Conservation (phyloP, 2,113 vertebrate genomes). For the Agapornis roseicollis region DNA sequence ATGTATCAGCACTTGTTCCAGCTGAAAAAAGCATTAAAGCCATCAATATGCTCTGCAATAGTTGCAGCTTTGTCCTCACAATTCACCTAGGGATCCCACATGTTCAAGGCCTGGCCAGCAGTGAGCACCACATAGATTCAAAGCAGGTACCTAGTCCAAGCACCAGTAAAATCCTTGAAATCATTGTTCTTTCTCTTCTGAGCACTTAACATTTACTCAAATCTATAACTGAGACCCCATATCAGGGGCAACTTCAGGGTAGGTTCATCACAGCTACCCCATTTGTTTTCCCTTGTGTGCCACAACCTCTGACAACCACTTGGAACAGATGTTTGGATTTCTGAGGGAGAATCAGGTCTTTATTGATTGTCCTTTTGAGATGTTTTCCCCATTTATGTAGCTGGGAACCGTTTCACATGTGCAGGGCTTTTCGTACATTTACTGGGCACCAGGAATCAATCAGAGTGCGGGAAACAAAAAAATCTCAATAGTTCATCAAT, state of each 20-base stretch:
- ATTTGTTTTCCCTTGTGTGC: not conserved
- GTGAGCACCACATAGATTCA: rapidly evolving
- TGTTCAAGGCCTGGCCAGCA: not conserved
- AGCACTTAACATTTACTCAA: not conserved
- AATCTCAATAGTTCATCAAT: not conserved
- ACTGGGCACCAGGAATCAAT: not conserved
- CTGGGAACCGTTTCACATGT: not conserved
- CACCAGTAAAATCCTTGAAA: not conserved
- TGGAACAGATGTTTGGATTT: not conserved
- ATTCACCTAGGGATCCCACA: not conserved
- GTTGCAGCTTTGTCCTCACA: not conserved
- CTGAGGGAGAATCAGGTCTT: not conserved
- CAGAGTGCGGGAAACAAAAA: not conserved
- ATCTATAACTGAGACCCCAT: not conserved
- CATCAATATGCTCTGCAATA: not conserved
- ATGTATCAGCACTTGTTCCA: not conserved
- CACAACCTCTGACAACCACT: rapidly evolving
- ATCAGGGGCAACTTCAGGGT: not conserved
- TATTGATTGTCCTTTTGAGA: not conserved
- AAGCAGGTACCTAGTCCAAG: not conserved
- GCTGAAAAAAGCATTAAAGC: not conserved
- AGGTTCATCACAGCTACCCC: not conserved
- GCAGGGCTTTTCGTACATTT: not conserved
- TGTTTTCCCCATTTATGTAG: not conserved
- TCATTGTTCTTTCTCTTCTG: not conserved